phyloP scores from a whole-genome alignment of 2,797 vertebrate genomes.

The Columba guinea region DNA sequence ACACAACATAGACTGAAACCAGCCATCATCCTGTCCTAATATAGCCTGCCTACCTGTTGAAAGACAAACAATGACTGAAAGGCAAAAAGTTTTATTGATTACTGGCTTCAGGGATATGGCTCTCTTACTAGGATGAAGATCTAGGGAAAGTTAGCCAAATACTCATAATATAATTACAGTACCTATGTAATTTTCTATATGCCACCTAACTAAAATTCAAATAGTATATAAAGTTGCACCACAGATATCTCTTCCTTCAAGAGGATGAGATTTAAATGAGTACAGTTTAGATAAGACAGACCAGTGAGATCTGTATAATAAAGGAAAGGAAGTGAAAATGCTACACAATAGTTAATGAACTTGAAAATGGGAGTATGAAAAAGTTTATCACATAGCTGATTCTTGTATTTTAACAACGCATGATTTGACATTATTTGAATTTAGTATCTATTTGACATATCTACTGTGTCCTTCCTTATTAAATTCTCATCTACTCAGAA shows the following conservation, averaged over 20 bases:
- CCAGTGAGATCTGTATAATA: not conserved
- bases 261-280: not conserved
- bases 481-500: constrained; percentile 67
- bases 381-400: constrained; percentile 8
- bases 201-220: not conserved
- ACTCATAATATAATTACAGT: not conserved
- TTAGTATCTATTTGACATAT: constrained; percentile 32
- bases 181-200: not conserved
- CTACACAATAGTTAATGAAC: not conserved
- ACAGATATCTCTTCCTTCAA: not conserved
- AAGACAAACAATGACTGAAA: not conserved
- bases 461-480: constrained; percentile 50
- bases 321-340: not conserved
- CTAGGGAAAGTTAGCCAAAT: not conserved
- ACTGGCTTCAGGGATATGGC: not conserved
- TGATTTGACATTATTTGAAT: constrained; percentile 45
- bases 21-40: not conserved
- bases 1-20: not conserved
- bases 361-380: not conserved
- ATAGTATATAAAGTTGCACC: not conserved
- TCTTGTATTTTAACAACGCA: not conserved
- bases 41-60: not conserved
- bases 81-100: not conserved
- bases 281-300: not conserved
- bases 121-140: not conserved